Conservation (phyloP, 2,888 invertebrate genomes). For the Atrina japonica region DNA sequence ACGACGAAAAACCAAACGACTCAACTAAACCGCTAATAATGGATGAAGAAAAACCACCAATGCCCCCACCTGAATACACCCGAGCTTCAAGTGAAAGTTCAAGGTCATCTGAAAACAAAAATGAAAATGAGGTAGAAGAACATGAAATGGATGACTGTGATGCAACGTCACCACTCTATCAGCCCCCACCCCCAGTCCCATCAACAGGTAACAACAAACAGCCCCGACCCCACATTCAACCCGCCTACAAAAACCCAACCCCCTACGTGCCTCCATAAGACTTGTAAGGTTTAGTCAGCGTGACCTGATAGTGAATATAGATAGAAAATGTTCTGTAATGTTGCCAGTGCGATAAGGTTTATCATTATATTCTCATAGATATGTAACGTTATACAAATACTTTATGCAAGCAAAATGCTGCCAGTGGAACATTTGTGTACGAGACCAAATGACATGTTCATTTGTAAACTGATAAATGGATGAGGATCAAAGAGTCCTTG, state of each 20-base stretch:
- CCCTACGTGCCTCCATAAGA: conserved; percentile 98
- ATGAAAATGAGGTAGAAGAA: conserved; percentile 55
- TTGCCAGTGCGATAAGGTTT: too few relatives aligned
- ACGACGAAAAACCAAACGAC: conserved; percentile 92
- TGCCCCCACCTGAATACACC: conserved; percentile 74
- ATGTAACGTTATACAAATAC: too few relatives aligned
- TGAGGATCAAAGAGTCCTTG: too few relatives aligned
- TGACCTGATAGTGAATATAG: too few relatives aligned
- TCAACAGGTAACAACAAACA: conserved; percentile 68
- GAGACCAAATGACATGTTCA: too few relatives aligned
- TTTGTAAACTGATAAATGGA: too few relatives aligned
- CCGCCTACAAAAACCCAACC: conserved; percentile 96
- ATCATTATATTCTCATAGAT: too few relatives aligned
- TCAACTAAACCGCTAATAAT: conserved; percentile 94
- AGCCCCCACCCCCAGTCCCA: conserved; percentile 73
- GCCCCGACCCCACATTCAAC: conserved; percentile 80
- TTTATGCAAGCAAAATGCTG: too few relatives aligned
- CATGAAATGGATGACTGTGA: conserved; percentile 64
- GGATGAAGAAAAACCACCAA: conserved; percentile 96
- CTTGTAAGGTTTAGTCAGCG: not conserved
- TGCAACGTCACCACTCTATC: conserved; percentile 68
- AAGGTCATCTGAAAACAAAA: conserved; percentile 62
- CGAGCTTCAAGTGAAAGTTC: conserved; percentile 72
- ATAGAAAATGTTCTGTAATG: too few relatives aligned
- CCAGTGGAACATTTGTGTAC: too few relatives aligned